These are phyloP conservation scores for Zeus faber DNA, from an alignment of 2,113 vertebrate species.

Conservation along the genomic window DNA sequence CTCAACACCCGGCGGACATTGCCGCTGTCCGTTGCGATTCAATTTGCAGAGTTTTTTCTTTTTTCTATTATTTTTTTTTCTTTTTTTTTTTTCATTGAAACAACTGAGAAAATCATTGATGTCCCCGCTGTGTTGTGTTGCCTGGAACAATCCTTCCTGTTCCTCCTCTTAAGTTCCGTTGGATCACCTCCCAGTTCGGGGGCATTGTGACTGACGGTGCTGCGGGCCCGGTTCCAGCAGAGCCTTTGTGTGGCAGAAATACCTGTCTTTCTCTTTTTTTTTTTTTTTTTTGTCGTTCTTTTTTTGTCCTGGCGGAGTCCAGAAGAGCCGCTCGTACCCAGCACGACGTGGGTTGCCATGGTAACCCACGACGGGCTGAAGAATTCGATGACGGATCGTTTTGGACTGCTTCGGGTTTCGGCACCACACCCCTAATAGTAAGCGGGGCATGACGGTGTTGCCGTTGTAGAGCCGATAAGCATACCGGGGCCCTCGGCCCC, in stretches of 20 bases:
- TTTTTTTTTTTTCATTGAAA: no score
- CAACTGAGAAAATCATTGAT: no score
- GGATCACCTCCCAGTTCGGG: constrained; percentile 5
- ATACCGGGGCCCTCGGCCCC: no score
- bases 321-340: constrained; percentile 31
- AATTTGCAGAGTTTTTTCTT: no score
- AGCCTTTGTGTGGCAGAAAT: constrained; percentile 20
- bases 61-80: no score
- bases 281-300: constrained; percentile 7
- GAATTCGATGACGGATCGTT: constrained; percentile 42
- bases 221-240: constrained; percentile 6
- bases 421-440: constrained; percentile 18
- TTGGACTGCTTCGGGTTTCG: constrained; percentile 39
- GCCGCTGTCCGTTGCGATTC: no score
- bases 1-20: no score
- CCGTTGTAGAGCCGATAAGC: no score
- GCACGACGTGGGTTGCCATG: constrained; percentile 57
- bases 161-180: background rate
- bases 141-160: no score
- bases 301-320: constrained; percentile 37
- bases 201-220: constrained; percentile 14
- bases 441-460: no score
- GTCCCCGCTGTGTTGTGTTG: no score
- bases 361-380: constrained; percentile 48
- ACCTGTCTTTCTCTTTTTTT: constrained; percentile 10